Percentiles rank a stretch among this genome's conserved stretches.
Evolutionary conservation across 1,140 invertebrate genomes (phyloP).

Genomic region (Drosophila repletoides): DNA sequence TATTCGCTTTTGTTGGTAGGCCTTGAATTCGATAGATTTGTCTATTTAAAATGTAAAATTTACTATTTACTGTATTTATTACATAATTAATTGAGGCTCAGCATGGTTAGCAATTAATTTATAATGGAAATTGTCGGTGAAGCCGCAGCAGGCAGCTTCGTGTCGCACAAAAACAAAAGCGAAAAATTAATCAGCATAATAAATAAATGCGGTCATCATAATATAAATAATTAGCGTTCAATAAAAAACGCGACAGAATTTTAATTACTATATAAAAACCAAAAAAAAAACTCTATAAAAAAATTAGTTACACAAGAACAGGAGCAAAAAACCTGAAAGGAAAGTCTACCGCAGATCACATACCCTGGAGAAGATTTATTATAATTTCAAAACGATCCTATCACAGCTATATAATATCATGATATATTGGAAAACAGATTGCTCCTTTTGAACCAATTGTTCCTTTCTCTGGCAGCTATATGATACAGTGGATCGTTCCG

Average conservation of each 20-base stretch:
- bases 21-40: no score
- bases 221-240: conserved; percentile 16
- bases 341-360: no score
- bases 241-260: not conserved
- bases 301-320: not conserved
- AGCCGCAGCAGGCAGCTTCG: conserved; percentile 27
- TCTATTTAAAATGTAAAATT: no score
- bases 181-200: conserved; percentile 35
- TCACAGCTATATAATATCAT: not conserved
- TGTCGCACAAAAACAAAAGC: conserved; percentile 10
- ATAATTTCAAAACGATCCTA: no score
- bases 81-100: conserved; percentile 50
- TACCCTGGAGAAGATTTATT: no score
- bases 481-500: no score
- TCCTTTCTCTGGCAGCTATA: no score
- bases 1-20: no score
- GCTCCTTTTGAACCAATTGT: no score
- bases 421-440: no score
- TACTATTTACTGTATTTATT: conserved; percentile 1
- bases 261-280: conserved; percentile 1
- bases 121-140: conserved; percentile 25
- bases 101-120: conserved; percentile 23
- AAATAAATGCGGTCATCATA: conserved; percentile 31
- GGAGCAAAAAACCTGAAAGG: not conserved
- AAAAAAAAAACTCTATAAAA: not conserved